phyloP scores from a whole-genome alignment of 2,888 invertebrate genomes.

The Lepidocyrtoides sp. region DNA sequence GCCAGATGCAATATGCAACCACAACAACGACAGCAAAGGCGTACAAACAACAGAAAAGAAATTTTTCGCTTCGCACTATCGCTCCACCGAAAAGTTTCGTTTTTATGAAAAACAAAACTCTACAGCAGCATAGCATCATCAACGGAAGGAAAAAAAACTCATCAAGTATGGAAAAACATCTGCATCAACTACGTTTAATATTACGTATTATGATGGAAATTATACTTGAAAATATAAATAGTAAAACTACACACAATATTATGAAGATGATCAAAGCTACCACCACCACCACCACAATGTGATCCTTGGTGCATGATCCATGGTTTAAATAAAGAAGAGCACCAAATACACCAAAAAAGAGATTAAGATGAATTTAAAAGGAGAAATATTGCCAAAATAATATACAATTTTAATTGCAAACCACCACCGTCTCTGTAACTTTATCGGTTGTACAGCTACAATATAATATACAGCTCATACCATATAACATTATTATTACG shows the following conservation, averaged over 20 bases:
- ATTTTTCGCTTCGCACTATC: slow-evolving; percentile 2
- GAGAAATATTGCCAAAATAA: not conserved
- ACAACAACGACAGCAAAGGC: not conserved
- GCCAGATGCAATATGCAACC: not conserved
- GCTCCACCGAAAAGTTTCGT: slow-evolving; percentile 19
- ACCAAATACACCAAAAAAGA: not conserved
- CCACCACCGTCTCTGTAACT: no score
- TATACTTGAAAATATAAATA: not conserved
- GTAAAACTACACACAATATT: not conserved
- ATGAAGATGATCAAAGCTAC: no score
- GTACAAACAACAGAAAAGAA: not conserved
- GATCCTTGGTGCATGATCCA: slow-evolving; percentile 9
- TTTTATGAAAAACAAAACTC: slow-evolving; percentile 10
- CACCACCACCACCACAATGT: not conserved
- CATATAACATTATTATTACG: no score
- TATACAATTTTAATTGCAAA: not conserved
- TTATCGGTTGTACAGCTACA: no score
- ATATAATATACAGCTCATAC: no score
- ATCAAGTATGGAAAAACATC: slow-evolving; percentile 42
- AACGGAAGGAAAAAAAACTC: not conserved
- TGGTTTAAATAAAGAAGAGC: not conserved
- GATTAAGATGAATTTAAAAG: not conserved
- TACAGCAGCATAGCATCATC: no score
- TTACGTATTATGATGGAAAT: not conserved
- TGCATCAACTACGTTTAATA: not conserved